Conservation (phyloP, 2,797 vertebrate species). For the Enteromius paludinosus region DNA sequence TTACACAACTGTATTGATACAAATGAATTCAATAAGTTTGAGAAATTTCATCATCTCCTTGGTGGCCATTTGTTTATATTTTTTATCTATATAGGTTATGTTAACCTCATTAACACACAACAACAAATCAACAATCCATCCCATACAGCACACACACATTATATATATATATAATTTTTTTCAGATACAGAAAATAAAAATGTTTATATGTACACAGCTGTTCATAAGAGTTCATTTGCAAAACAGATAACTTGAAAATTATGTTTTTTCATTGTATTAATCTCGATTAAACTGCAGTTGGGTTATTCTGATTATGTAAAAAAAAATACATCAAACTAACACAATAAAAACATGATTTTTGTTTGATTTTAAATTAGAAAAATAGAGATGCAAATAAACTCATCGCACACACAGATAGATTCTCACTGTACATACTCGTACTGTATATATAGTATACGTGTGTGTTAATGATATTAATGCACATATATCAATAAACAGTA, state of each 20-base stretch:
- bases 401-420: background rate
- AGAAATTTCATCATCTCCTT: background rate
- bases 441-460: background rate
- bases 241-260: too few species aligned
- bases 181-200: background rate
- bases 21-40: background rate
- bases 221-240: too few species aligned
- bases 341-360: too few species aligned
- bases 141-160: background rate
- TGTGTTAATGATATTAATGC: background rate
- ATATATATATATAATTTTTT: too few species aligned
- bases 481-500: background rate
- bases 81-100: background rate
- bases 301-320: too few species aligned
- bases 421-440: too few species aligned
- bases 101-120: background rate
- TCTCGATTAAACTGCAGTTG: too few species aligned
- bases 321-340: too few species aligned
- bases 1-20: background rate
- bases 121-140: background rate
- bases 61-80: background rate
- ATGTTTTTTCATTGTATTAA: too few species aligned
- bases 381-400: too few species aligned
- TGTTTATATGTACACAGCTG: too few species aligned
- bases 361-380: too few species aligned